Base-by-base conservation (phyloP, 2,797 vertebrate genomes). In the Chelonia mydas region DNA sequence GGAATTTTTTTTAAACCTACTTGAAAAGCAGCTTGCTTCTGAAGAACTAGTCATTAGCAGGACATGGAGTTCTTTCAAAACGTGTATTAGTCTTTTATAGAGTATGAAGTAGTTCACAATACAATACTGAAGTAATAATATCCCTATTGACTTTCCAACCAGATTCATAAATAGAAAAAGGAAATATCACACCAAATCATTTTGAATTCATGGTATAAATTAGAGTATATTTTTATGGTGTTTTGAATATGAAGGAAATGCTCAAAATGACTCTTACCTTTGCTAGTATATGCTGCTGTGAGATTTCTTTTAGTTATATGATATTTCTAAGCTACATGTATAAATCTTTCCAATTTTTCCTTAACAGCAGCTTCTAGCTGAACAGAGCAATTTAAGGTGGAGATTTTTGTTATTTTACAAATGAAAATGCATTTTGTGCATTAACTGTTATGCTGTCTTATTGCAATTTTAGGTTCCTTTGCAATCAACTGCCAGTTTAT, bases 401-500 rank as follows among this genome's bases (percentile, higher is more conserved):
- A 96, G 96, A 86, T 92, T 97, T 97, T 95, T 96, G 94, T 97
- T 97, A 97, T 94, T 97, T 97, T 97, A 96, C 84, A 95, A 97
- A 95, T 96, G 93, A 95, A 97, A 97, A 96, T 83, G 72, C 93
- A 84, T 94, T 97, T 98, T 98, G 95, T 95, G 94, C 93, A 95
- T 97, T 96, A 97, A 97, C 95, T 96, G 93, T 96, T 94, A 95
- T 97, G 83, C 54, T 93, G 47, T 97, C 93, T 96, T 94, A 91
- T 89, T 97, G 86, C 89, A 94, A 83, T 98, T 97, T 97, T 95
- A 97, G 97, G 88, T 96, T 94, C 89, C 96, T 96, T 97, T 97
- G 96, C 87, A 97, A 96, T 97, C 97, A 97, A 94, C 94, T 97
- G 92, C 96, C 97, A 98, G 92, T 98, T 97, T 98, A 97, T 96